Evolutionary conservation across 2,113 vertebrate species (phyloP), one percentile per base, ranked within the genome.

Genomic region (Puma concolor): DNA sequence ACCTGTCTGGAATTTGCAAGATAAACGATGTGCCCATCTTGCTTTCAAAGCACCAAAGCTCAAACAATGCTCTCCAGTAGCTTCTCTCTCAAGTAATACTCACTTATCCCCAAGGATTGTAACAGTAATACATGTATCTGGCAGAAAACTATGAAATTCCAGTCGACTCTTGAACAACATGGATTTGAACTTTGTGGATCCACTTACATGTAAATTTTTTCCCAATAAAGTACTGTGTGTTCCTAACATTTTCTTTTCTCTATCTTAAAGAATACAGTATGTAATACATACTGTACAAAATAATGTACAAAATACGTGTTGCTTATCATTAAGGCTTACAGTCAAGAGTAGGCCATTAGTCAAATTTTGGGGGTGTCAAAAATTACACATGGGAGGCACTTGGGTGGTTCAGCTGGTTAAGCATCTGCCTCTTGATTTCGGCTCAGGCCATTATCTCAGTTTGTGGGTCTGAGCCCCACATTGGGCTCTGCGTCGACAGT

Each of bases 1-100:
- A 87, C 93, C 52, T 93, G 88, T 90, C 92, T 72, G 88, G 64
- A 63, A 74, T 77, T 36, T 57, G 93, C 83, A 64, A 98, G 87
- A 85, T 89, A 80, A 90, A 97, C 6, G 41, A 86, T 48, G 79
- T 50, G 31, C 12, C 36, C 9, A 5, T 48, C 41, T 92, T n/a
- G 90, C 67, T 95, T 85, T 88, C 92, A 88, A 23, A 57, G 44
- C n/a, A 15, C 66, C 19, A 7, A 66, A 12, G 38, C 77, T 60
- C 69, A 33, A 88, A 95, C 83, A 50, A 52, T 31, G n/a, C 80
- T 85, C 44, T 69, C 63, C 66, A 54, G 66, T 33, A 87, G 38
- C 57, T 84, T 84, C 33, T 92, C 74, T 82, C 66, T 89, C 63
- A 96, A 84, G 25, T 85, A 90, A 89, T 25, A 67, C 7, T 88